Evolutionary conservation across 1,140 invertebrate species (phyloP).

Genomic region (Eupeodes corollae): DNA sequence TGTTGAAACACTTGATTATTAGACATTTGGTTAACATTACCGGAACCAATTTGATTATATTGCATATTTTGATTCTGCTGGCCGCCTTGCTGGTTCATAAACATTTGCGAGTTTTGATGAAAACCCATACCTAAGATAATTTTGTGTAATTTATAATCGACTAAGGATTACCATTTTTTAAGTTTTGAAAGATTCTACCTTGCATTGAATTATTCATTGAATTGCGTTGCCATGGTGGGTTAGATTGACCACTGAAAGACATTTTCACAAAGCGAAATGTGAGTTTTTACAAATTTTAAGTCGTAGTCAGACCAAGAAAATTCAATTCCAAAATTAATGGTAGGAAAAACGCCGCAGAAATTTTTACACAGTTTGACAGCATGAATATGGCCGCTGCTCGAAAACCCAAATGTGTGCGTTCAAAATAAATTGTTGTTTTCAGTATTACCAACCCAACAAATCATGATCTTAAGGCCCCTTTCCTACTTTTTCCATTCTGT

Average conservation of each 20-base stretch:
- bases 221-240: slow-evolving; percentile 45
- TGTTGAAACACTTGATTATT: neutral
- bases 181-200: neutral
- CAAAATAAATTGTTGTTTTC: too few relatives aligned
- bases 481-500: too few relatives aligned
- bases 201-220: slow-evolving; percentile 10
- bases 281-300: neutral
- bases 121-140: too few relatives aligned
- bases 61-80: neutral
- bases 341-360: too few relatives aligned
- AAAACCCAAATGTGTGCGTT: too few relatives aligned
- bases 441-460: too few relatives aligned
- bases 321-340: too few relatives aligned
- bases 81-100: neutral
- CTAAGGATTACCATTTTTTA: neutral
- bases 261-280: slow-evolving; percentile 3
- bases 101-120: slow-evolving; percentile 2
- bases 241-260: slow-evolving; percentile 42
- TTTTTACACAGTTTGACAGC: too few relatives aligned
- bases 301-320: neutral
- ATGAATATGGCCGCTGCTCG: too few relatives aligned
- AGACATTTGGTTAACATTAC: neutral
- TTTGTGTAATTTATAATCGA: too few relatives aligned
- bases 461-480: too few relatives aligned
- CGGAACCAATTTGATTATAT: neutral